A percentile compares a stretch with the other conserved stretches of the same genome.
Conservation (phyloP, 2,797 vertebrate genomes). For the Zenarchopterus dispar region DNA sequence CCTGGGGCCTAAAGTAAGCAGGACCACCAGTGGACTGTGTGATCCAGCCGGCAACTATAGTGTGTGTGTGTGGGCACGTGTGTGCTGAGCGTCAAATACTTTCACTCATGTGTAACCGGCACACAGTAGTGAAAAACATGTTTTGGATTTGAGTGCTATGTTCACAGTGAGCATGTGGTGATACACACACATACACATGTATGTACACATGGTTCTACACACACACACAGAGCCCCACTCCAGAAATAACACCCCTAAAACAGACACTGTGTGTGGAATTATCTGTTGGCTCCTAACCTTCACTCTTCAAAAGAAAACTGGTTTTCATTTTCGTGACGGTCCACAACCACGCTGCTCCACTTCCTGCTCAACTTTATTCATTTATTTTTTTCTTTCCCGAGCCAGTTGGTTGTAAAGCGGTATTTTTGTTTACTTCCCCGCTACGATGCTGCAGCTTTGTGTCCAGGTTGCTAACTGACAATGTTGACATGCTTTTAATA, state of each 20-base stretch:
- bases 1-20: slow-evolving; percentile 68
- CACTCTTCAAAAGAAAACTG: background rate
- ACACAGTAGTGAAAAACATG: slow-evolving; percentile 69
- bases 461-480: too few relatives aligned
- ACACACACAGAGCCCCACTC: background rate
- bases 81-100: slow-evolving; percentile 13
- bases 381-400: too few relatives aligned
- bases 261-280: slow-evolving; percentile 8
- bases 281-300: slow-evolving; percentile 32
- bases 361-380: too few relatives aligned
- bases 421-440: too few relatives aligned
- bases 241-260: slow-evolving; percentile 32
- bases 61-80: slow-evolving; percentile 23
- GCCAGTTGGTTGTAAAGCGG: too few relatives aligned
- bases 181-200: slow-evolving; percentile 10
- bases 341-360: too few relatives aligned
- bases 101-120: slow-evolving; percentile 27
- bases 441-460: too few relatives aligned
- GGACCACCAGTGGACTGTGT: slow-evolving; percentile 45
- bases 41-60: slow-evolving; percentile 40
- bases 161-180: slow-evolving; percentile 35
- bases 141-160: slow-evolving; percentile 58
- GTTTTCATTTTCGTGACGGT: too few relatives aligned
- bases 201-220: slow-evolving; percentile 4
- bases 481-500: too few relatives aligned